These are phyloP conservation scores for Hypsopygia costalis DNA, from an alignment of 2,888 invertebrate genomes.

Conservation along the genomic window DNA sequence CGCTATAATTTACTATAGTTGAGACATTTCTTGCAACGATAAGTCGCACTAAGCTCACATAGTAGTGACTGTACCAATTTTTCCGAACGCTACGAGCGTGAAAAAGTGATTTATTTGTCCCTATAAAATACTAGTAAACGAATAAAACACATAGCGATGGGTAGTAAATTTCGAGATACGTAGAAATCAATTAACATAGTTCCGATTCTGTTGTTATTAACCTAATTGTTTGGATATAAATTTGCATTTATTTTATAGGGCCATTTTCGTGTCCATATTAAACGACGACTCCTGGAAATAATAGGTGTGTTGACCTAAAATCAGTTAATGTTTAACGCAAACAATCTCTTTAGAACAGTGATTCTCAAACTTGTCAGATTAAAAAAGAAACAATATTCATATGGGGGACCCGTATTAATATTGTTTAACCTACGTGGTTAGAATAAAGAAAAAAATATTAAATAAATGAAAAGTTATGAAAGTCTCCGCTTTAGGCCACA, in stretches of 20 bases:
- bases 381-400: no score
- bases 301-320: slow-evolving; percentile 1
- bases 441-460: no score
- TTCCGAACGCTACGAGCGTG: neutral
- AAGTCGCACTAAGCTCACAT: slow-evolving; percentile 12
- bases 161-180: slow-evolving; percentile 27
- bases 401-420: no score
- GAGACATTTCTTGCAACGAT: no score
- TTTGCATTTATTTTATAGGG: slow-evolving; percentile 44
- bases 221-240: slow-evolving; percentile 52
- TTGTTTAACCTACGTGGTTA: no score
- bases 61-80: no score
- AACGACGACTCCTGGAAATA: neutral
- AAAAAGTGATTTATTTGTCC: neutral
- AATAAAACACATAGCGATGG: slow-evolving; percentile 7
- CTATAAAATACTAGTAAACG: neutral
- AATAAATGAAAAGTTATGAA: no score
- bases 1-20: no score
- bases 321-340: neutral
- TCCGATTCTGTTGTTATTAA: slow-evolving; percentile 41
- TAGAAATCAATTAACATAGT: slow-evolving; percentile 36
- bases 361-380: no score
- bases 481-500: no score
- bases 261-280: slow-evolving; percentile 15
- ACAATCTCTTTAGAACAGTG: no score